These are phyloP conservation scores for Andrena trimmerana DNA, from an alignment of 2,888 invertebrate species.

Conservation along the genomic window DNA sequence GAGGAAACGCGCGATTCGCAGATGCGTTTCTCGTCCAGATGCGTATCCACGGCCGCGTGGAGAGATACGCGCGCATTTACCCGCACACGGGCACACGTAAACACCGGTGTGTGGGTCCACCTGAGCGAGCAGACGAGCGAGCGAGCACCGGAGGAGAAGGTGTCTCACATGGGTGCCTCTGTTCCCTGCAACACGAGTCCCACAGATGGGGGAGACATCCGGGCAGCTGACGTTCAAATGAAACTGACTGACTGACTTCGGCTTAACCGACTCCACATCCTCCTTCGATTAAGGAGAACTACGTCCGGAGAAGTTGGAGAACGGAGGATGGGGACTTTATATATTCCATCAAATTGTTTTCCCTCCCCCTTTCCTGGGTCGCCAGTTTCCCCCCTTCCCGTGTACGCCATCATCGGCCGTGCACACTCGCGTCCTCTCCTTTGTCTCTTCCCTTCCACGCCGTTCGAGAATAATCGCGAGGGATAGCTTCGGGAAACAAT, in stretches of 20 bases:
- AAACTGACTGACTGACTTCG: slow-evolving; percentile 84
- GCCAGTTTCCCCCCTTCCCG: background rate
- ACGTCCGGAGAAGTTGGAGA: slow-evolving; percentile 78
- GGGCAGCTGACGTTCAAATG: slow-evolving; percentile 85
- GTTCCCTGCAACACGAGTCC: slow-evolving; percentile 83
- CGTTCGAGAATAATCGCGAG: background rate
- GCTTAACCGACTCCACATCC: slow-evolving; percentile 85
- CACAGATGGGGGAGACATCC: slow-evolving; percentile 85
- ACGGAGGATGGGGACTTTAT: slow-evolving; percentile 59
- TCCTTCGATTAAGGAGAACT: slow-evolving; percentile 85
- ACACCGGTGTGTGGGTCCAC: slow-evolving; percentile 78
- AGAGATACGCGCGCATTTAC: slow-evolving; percentile 69
- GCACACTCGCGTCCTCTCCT: slow-evolving; percentile 25
- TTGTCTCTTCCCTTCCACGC: slow-evolving; percentile 16
- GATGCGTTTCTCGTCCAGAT: slow-evolving; percentile 67
- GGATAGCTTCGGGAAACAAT: background rate
- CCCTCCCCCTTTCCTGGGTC: background rate
- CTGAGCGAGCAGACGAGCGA: slow-evolving; percentile 78
- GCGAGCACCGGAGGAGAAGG: slow-evolving; percentile 81
- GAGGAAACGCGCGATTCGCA: slow-evolving; percentile 48
- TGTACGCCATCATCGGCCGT: slow-evolving; percentile 25
- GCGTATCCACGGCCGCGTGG: slow-evolving; percentile 57
- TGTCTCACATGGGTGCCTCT: slow-evolving; percentile 85
- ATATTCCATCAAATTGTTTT: slow-evolving; percentile 58
- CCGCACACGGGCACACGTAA: slow-evolving; percentile 32